Evolutionary conservation across 2,888 invertebrate genomes (phyloP).

Genomic region (Cheilosia pagana): DNA sequence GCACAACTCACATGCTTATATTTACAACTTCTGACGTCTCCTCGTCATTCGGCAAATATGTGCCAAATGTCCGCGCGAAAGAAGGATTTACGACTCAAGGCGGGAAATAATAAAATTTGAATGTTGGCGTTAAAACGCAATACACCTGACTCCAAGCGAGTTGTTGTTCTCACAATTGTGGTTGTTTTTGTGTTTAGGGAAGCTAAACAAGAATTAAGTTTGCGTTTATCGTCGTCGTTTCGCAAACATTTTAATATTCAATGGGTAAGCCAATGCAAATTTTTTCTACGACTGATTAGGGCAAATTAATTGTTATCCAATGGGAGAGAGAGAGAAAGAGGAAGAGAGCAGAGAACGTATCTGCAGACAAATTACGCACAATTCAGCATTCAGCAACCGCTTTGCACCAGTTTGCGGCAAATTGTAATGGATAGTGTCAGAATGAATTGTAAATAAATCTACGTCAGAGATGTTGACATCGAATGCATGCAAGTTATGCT

Average conservation of each 20-base stretch:
- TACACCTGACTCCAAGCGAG: background rate
- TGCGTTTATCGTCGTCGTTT: slow-evolving; percentile 16
- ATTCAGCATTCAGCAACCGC: slow-evolving; percentile 31
- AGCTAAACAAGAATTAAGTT: slow-evolving; percentile 22
- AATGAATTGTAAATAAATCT: slow-evolving; percentile 43
- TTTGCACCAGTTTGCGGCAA: slow-evolving; percentile 49
- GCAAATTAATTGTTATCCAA: slow-evolving; percentile 32
- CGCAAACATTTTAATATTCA: slow-evolving; percentile 43
- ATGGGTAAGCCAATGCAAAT: slow-evolving; percentile 38
- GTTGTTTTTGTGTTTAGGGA: slow-evolving; percentile 47
- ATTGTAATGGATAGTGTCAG: slow-evolving; percentile 32
- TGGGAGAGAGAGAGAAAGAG: background rate
- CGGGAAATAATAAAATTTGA: slow-evolving; percentile 29
- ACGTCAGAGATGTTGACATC: slow-evolving; percentile 30
- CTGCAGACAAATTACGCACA: slow-evolving; percentile 54
- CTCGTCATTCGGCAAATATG: slow-evolving; percentile 13
- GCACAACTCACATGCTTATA: slow-evolving; percentile 20
- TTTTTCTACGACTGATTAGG: slow-evolving; percentile 30
- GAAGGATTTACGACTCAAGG: slow-evolving; percentile 55
- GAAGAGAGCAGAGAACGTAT: slow-evolving; percentile 3
- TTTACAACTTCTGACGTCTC: slow-evolving; percentile 24
- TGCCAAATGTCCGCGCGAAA: slow-evolving; percentile 24
- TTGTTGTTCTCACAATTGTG: slow-evolving; percentile 29
- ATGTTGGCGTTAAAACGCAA: slow-evolving; percentile 39
- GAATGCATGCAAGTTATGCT: slow-evolving; percentile 35